phyloP scores from a whole-genome alignment of 2,113 vertebrate genomes.

The Brachionichthys hirsutus region DNA sequence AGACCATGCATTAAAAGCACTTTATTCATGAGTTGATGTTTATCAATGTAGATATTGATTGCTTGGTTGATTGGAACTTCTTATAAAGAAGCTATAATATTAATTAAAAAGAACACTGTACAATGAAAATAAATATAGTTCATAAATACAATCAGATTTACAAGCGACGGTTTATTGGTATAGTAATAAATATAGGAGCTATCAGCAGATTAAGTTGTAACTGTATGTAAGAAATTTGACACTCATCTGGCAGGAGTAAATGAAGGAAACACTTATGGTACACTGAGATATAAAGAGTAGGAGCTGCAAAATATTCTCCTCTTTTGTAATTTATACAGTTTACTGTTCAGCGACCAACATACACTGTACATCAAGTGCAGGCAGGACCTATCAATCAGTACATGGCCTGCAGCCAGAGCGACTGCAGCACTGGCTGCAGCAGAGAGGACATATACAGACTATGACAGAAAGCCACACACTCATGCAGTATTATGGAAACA shows the following conservation, averaged over 20 bases:
- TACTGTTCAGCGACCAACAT: slow-evolving; percentile 12
- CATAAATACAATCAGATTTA: no score
- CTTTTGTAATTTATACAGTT: slow-evolving; percentile 35
- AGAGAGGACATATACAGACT: slow-evolving; percentile 38
- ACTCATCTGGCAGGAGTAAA: slow-evolving; percentile 55
- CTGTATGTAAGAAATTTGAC: slow-evolving; percentile 15
- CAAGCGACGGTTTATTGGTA: no score
- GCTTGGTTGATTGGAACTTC: not conserved
- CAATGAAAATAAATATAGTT: no score
- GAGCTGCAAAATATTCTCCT: slow-evolving; percentile 41
- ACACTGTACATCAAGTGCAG: slow-evolving; percentile 22
- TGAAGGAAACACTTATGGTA: slow-evolving; percentile 62
- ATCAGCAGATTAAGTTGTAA: slow-evolving; percentile 30
- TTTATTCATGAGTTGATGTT: slow-evolving; percentile 21
- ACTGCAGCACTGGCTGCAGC: slow-evolving; percentile 19
- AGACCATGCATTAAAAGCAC: no score
- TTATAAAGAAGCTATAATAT: no score
- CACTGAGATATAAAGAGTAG: slow-evolving; percentile 53
- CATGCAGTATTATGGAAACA: slow-evolving; percentile 48
- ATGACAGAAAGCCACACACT: slow-evolving; percentile 32
- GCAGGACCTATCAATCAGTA: slow-evolving; percentile 26
- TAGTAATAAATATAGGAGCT: not conserved
- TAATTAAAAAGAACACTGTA: no score
- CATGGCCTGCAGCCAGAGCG: slow-evolving; percentile 43
- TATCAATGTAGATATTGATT: slow-evolving; percentile 16